Evolutionary conservation across 2,797 vertebrate genomes (phyloP).

Genomic region (Octomys mimax): DNA sequence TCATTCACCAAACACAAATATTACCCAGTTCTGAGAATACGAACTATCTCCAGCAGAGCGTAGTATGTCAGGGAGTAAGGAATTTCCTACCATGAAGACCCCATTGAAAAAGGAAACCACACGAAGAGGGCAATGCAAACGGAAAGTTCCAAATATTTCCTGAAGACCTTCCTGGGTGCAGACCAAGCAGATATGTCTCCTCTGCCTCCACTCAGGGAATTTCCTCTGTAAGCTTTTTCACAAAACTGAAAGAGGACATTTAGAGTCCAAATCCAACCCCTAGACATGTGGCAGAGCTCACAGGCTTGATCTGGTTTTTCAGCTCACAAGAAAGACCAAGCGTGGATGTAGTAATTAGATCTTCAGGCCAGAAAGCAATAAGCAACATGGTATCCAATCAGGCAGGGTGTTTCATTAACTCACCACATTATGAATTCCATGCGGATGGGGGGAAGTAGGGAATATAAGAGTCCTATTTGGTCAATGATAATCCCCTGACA

Average conservation of each 20-base stretch:
- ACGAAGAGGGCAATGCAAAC: background rate
- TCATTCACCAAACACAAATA: conserved; percentile 32
- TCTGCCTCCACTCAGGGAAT: background rate
- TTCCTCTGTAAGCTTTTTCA: background rate
- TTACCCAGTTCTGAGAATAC: conserved; percentile 22
- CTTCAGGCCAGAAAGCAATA: conserved; percentile 41
- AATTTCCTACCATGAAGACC: background rate
- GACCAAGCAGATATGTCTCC: background rate
- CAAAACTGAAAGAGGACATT: background rate
- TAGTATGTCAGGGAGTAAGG: background rate
- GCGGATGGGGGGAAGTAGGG: background rate
- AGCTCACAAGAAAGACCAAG: conserved; percentile 34
- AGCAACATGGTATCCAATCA: background rate
- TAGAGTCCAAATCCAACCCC: conserved; percentile 4
- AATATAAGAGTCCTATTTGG: conserved; percentile 73
- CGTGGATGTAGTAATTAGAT: conserved; percentile 8
- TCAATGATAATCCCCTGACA: conserved; percentile 44
- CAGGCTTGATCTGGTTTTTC: conserved; percentile 12
- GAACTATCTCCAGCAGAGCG: background rate
- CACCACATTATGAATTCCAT: background rate
- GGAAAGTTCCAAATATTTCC: background rate
- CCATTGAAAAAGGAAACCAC: background rate
- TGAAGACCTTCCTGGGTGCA: background rate
- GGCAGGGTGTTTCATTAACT: background rate
- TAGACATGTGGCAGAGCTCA: background rate